Evolutionary conservation across 2,113 vertebrate species (phyloP), one percentile per base, ranked within the genome.

Genomic region (Atractosteus spatula): DNA sequence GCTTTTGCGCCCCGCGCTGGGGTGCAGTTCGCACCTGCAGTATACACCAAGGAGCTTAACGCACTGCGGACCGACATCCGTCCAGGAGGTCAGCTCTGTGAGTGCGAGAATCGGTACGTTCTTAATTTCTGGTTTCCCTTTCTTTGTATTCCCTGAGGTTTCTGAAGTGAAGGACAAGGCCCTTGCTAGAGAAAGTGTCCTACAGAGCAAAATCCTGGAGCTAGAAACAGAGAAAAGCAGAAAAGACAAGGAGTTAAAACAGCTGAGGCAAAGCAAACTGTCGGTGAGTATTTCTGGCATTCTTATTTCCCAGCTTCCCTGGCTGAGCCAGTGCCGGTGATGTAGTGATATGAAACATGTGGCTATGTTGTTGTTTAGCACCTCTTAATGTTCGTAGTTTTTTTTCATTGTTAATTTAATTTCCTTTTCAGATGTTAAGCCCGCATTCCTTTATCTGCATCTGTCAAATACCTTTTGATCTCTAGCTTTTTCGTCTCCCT

Each of bases 151-250:
- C 55, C 54, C 13, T 3, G 5, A 98, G 96, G 86, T 97, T 64
- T 85, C 77, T 67, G 91, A 91, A 81, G 93, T 95, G 67, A 81
- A 83, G 80, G 88, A 86, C 70, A 91, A 90, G 73, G 85, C 86
- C 0, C 78, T 71, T 10, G 78, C 82, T 55, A 89, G 77, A 82
- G 93, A 96, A 47, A 85, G 78, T 44, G 77, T 71, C 41, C 89
- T 97, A 73, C 90, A 94, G 81, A 75, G 71, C 71, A 93, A 91
- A 86, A 84, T 96, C 79, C 69, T 89, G 51, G 76, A 84, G 77
- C 89, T 96, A 76, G 94, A 95, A 85, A 81, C 83, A 12, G 91
- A 96, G 82, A 89, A 92, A 77, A 92, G 80, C 78, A 82, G 85
- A 75, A 80, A 69, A 65, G 89, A 90, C 12, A 90, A 91, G 57